Base-by-base conservation (phyloP, 2,797 vertebrate genomes). In the Alcedo quadribrachys region DNA sequence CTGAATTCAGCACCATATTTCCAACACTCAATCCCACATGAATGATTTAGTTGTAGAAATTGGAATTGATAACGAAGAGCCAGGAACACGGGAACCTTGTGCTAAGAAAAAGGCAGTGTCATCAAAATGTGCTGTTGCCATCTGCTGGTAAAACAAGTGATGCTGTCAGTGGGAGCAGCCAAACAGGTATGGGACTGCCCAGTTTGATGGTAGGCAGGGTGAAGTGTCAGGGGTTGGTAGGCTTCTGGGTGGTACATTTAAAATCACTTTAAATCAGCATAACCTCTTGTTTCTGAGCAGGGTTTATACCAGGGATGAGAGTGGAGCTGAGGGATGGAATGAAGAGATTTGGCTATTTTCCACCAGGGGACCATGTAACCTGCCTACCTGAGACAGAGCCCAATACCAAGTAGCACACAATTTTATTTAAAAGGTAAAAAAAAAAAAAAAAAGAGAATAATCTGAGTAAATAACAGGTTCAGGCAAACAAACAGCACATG, bases 401-500 rank as follows among this genome's bases (percentile, higher is more conserved):
- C 71, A 28, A 82, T 70, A 91, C 32, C 68, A 20, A 24, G 88
- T 33, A 95, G 91, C 89, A 96, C 76, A 94, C 58, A 76, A 53
- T 91, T 96, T 95, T 96, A 94, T 95, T 96, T 53, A 27, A 66
- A 86, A 94, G 33, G 51, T 40, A 60, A 19, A 15, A 28, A 19
- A n/a, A 60, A 19, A 15, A 28, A 19, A n/a, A 25, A 9, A 50
- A 54, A 58, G 62, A 50, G 37, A 42, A 40, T 28, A 15, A 27
- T 70, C 24, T 43, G 55, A 37, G 55, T 83, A 55, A 87, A 85
- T 60, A 87, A 95, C 92, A 96, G 79, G 62, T 94, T 76, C 91
- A 96, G 76, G 92, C 89, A 94, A 69, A 93, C 93, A 95, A 91
- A 86, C 40, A 89, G 86, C 92, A 89, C 61, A 11, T 66, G 91